phyloP scores from a whole-genome alignment of 2,888 invertebrate species.

The Drosophila heteroneura region DNA sequence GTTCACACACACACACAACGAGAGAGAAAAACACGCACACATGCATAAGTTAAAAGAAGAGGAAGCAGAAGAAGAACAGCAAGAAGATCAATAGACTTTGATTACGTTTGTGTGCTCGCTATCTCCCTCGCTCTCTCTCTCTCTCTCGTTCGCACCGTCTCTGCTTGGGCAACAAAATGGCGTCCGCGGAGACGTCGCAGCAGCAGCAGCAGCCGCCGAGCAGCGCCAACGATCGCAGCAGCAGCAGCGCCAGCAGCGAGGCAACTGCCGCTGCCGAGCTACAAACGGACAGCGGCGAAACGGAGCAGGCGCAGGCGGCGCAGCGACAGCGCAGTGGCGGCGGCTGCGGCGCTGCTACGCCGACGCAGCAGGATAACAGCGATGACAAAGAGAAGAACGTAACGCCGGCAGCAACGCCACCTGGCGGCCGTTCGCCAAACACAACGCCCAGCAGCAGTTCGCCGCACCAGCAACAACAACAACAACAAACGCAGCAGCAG shows the following conservation, averaged over 20 bases:
- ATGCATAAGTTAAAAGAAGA: slow-evolving; percentile 12
- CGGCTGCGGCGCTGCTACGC: slow-evolving; percentile 11
- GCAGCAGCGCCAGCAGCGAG: slow-evolving; percentile 14
- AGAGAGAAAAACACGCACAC: slow-evolving; percentile 11
- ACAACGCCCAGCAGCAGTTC: slow-evolving; percentile 22
- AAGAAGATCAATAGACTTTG: slow-evolving; percentile 33
- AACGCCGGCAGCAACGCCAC: slow-evolving; percentile 25
- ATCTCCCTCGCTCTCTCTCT: slow-evolving; percentile 11
- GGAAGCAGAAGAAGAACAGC: not conserved
- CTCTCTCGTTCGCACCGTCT: not conserved
- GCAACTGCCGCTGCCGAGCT: slow-evolving; percentile 15
- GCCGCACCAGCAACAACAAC: slow-evolving; percentile 85
- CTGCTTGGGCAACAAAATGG: slow-evolving; percentile 53
- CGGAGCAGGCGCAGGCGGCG: slow-evolving; percentile 66
- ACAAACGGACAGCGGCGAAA: slow-evolving; percentile 53
- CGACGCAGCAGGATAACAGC: slow-evolving; percentile 33
- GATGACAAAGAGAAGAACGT: slow-evolving; percentile 46
- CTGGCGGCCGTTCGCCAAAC: slow-evolving; percentile 32
- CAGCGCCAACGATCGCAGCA: slow-evolving; percentile 26
- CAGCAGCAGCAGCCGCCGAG: slow-evolving; percentile 15
- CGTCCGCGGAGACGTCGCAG: slow-evolving; percentile 56
- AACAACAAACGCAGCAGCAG: slow-evolving; percentile 25
- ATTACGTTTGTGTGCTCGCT: slow-evolving; percentile 18
- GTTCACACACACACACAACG: slow-evolving; percentile 17
- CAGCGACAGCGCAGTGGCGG: slow-evolving; percentile 71